Conservation (phyloP, 2,888 invertebrate genomes). For the Crepidodera aurea region DNA sequence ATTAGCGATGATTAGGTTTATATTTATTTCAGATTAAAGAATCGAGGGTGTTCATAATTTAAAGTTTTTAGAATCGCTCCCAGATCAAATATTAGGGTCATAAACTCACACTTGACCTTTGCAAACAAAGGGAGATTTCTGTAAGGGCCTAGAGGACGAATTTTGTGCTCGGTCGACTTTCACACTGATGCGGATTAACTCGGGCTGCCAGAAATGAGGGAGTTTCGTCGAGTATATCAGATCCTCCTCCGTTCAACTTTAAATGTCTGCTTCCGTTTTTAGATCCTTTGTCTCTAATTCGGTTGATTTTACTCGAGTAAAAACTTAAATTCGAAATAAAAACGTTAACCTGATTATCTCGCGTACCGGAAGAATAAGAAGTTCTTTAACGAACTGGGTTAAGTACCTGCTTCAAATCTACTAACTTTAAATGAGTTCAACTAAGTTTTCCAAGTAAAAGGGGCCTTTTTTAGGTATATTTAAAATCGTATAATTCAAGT, state of each 20-base stretch:
- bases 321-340: too few species aligned
- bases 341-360: too few species aligned
- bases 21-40: background rate
- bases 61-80: constrained; percentile 9
- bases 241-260: constrained; percentile 1
- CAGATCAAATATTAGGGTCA: constrained; percentile 23
- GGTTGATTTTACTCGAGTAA: background rate
- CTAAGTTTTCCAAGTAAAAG: too few species aligned
- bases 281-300: background rate
- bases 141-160: constrained; percentile 6
- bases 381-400: too few species aligned
- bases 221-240: constrained; percentile 6
- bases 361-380: too few species aligned
- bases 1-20: too few species aligned
- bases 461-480: too few species aligned
- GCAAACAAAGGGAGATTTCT: constrained; percentile 25
- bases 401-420: too few species aligned
- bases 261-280: background rate
- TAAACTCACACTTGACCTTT: constrained; percentile 25
- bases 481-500: too few species aligned
- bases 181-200: constrained; percentile 27
- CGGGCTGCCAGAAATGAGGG: constrained; percentile 12
- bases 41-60: constrained; percentile 8
- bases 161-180: constrained; percentile 19
- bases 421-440: too few species aligned